Evolutionary conservation across 2,888 invertebrate species (phyloP), one percentile per base, ranked within the genome.

Genomic region (Trachelus iudaicus): DNA sequence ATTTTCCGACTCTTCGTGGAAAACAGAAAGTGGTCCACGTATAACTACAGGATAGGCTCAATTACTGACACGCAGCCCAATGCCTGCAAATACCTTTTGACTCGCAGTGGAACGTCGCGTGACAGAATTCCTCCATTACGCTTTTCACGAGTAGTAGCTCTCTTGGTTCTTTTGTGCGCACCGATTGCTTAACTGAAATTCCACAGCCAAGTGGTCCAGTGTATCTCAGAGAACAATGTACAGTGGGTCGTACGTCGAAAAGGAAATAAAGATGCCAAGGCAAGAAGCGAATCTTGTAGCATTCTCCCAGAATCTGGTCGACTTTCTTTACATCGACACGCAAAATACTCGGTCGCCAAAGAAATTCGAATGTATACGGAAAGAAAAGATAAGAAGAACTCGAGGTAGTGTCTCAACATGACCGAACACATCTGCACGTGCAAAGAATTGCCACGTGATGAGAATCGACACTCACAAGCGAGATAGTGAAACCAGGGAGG

Each of bases 381-480:
- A 15, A 15, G 6, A 40, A 15, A 6, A 40, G 40, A 15, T 40
- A 40, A 40, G 15, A 40, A 40, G 40, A 40, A 6, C 37, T 15
- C 0, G 1, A 40, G 6, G 6, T 2, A 6, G 40, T 15, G 15
- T 6, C 15, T 40, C 15, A 4, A 40, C 40, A 40, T 15, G 15
- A 40, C 6, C 1, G 15, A 34, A 37, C 35, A 13, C 69, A 23
- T 37, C 33, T 73, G 34, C 37, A 69, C 40, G 69, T 34, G 15
- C 33, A 33, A 75, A 11, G 69, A 23, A 75, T 31, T 13, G 15
- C 13, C 3, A 33, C 1, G 35, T 35, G n/a, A 34, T 69, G 40
- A 31, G 12, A 68, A 69, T 75, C 56, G 11, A 40, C 40, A 40
- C 13, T 15, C 13, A 6, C 68, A 31, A 80, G 79, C 79, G 75